A percentile compares a stretch with the other conserved stretches of the same genome.
These are phyloP conservation scores for Protobothrops mucrosquamatus DNA, from an alignment of 2,113 vertebrate species.

Conservation along the genomic window DNA sequence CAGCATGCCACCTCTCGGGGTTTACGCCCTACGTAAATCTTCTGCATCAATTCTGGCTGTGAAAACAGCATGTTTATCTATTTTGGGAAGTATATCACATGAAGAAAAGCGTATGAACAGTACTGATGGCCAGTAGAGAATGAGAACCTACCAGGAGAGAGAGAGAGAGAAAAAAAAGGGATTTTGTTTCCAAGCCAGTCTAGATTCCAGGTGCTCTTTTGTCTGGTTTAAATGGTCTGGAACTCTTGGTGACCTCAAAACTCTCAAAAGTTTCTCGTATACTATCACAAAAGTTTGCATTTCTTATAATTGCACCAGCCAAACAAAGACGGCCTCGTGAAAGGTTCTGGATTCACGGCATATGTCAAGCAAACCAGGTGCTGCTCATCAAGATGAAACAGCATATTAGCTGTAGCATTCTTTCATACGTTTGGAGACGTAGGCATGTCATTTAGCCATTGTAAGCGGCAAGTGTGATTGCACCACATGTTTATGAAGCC, in stretches of 20 bases:
- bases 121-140: neutral
- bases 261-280: constrained; percentile 39
- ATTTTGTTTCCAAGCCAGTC: neutral
- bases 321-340: constrained; percentile 28
- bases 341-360: constrained; percentile 3
- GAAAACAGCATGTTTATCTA: neutral
- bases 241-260: neutral
- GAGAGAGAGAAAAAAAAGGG: neutral
- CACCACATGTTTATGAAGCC: neutral
- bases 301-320: constrained; percentile 35
- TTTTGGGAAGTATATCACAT: neutral
- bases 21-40: neutral
- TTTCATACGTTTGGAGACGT: neutral
- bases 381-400: constrained; percentile 15
- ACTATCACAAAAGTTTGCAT: constrained; percentile 23
- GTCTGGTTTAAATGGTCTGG: neutral
- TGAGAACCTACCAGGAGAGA: neutral
- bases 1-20: too few species aligned
- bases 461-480: neutral
- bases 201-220: neutral
- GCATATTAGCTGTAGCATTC: neutral
- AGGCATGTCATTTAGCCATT: neutral
- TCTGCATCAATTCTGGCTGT: neutral
- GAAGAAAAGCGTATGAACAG: neutral
- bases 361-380: constrained; percentile 43